These are phyloP conservation scores for Hirtodrosophila histrioides DNA, from an alignment of 2,888 invertebrate species.

Conservation along the genomic window DNA sequence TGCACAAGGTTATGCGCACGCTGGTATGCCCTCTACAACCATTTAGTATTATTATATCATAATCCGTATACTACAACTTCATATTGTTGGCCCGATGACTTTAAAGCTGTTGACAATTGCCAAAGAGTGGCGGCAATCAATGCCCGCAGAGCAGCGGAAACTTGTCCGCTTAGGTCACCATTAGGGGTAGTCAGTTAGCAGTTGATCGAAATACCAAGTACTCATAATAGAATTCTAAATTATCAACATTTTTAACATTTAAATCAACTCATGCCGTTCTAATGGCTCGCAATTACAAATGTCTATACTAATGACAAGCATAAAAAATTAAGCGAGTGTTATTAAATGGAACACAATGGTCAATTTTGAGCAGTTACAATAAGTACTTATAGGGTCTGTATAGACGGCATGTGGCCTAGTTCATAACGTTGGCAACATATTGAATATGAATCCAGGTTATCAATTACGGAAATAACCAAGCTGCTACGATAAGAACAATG, in stretches of 20 bases:
- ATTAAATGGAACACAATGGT: constrained; percentile 10
- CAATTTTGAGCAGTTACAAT: background rate
- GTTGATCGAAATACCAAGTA: background rate
- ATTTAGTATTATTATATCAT: constrained; percentile 64
- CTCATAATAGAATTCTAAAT: background rate
- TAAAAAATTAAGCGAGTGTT: constrained; percentile 24
- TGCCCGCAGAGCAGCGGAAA: constrained; percentile 8
- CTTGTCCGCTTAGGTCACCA: constrained; percentile 31
- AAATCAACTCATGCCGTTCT: constrained; percentile 17
- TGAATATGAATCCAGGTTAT: no score
- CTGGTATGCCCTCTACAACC: constrained; percentile 46
- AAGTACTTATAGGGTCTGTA: background rate
- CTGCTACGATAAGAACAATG: no score
- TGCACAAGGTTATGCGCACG: constrained; percentile 73
- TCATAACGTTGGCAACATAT: background rate
- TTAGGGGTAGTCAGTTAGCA: constrained; percentile 29
- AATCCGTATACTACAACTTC: constrained; percentile 32
- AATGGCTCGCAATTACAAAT: constrained; percentile 16
- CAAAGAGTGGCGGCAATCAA: constrained; percentile 35
- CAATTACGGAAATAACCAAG: no score
- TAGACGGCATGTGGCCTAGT: constrained; percentile 2
- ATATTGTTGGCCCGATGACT: constrained; percentile 32
- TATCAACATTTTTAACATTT: constrained; percentile 7
- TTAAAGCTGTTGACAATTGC: constrained; percentile 53
- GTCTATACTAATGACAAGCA: constrained; percentile 23